Evolutionary conservation across 2,888 invertebrate species (phyloP), one percentile per base, ranked within the genome.

Genomic region (Spodoptera exigua): DNA sequence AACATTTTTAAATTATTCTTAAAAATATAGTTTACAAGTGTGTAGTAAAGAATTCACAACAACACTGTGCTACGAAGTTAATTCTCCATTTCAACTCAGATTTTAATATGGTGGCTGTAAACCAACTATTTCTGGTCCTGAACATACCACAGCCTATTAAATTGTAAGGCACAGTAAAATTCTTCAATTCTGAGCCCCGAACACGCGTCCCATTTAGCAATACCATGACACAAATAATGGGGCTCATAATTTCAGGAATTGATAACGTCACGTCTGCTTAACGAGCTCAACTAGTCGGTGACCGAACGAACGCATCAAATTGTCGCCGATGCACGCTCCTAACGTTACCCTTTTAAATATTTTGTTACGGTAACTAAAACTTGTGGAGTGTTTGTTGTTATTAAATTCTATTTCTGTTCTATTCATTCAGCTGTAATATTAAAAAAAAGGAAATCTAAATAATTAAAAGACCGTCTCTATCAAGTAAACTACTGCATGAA

Each of bases 231-330:
- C 85, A 83, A 91, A 90, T 89, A 87, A 83, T 79, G 70, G 76
- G 74, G 83, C 81, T 83, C 87, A 91, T 90, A 87, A 91, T 89
- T 91, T 91, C 87, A 86, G 89, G 88, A 91, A 90, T 90, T 89
- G 89, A 84, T 87, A 85, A 85, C 87, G 86, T 86, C 87, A 86
- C 83, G 80, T 77, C 62, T 70, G 73, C 76, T 89, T 92, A 93
- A 93, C 93, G 84, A 92, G 93, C 93, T 93, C 86, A 93, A 93
- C 89, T 89, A 89, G 91, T 83, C 82, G 81, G 88, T 85, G 87
- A 82, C 85, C 86, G 87, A 82, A 83, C 86, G 87, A 82, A 84
- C 85, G 82, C 86, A 85, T 87, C 84, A 87, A 89, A 88, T 89
- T 86, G 86, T 83, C 80, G 84, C 83, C 82, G 82, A 84, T 86